These are phyloP conservation scores for Mythimna ferrago DNA, from an alignment of 2,888 invertebrate genomes.

Conservation along the genomic window DNA sequence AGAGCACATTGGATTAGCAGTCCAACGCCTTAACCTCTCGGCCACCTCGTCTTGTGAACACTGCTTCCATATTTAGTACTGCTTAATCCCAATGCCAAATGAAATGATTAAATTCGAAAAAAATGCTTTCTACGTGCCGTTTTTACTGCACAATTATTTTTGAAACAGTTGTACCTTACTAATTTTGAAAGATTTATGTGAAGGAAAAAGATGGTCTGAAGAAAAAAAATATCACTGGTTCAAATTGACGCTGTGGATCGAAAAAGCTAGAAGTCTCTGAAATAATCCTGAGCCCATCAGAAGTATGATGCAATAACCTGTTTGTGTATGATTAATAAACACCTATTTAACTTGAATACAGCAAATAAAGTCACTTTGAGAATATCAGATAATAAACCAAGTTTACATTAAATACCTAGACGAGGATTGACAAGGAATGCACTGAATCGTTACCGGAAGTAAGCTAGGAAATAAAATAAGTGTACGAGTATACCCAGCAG, in stretches of 20 bases:
- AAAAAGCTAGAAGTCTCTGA: no score
- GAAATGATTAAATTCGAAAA: background rate
- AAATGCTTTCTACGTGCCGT: no score
- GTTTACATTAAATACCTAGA: background rate
- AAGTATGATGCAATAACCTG: no score
- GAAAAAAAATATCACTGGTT: no score
- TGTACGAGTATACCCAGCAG: no score
- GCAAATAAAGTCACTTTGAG: no score
- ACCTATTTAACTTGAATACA: no score
- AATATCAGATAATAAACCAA: no score
- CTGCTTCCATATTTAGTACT: background rate
- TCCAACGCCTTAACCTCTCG: constrained; percentile 91
- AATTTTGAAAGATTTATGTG: background rate
- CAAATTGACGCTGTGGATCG: no score
- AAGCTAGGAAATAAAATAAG: no score
- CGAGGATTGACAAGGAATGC: background rate
- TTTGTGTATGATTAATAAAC: no score
- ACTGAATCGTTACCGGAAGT: background rate
- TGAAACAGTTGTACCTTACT: background rate
- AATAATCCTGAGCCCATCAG: no score
- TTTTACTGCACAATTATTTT: background rate
- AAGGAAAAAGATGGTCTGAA: background rate
- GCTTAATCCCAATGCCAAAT: background rate
- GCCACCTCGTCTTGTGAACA: constrained; percentile 86
- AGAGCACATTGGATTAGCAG: constrained; percentile 96